Evolutionary conservation across 2,113 vertebrate species (phyloP).

Genomic region (Chrysochloris asiatica): DNA sequence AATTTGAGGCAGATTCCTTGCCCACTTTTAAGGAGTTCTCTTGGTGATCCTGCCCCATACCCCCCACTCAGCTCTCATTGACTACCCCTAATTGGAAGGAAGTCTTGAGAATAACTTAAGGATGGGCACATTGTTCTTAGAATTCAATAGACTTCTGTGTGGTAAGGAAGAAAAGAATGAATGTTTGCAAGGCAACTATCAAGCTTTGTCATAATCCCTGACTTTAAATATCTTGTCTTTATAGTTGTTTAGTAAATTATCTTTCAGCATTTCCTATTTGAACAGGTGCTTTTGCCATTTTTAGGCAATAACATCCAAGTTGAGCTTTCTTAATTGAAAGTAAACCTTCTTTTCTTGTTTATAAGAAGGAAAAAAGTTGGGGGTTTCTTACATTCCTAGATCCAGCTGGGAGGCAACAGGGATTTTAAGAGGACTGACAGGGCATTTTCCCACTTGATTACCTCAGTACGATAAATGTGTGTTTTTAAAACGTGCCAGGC

Average conservation of each 20-base stretch:
- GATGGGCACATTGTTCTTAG: neutral
- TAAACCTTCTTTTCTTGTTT: conserved; percentile 63
- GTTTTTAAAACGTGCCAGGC: conserved; percentile 79
- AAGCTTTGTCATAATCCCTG: neutral
- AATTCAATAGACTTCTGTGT: neutral
- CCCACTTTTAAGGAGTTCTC: neutral
- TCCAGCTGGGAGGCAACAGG: conserved; percentile 76
- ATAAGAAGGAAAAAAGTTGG: conserved; percentile 43
- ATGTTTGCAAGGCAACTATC: neutral
- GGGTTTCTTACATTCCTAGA: conserved; percentile 72
- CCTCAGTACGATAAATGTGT: conserved; percentile 71
- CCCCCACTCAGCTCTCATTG: neutral
- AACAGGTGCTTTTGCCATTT: conserved; percentile 65
- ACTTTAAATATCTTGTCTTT: neutral
- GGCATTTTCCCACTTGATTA: conserved; percentile 77
- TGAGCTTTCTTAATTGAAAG: conserved; percentile 67
- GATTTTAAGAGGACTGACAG: conserved; percentile 65
- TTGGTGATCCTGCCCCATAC: neutral
- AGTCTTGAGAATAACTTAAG: neutral
- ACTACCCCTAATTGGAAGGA: neutral
- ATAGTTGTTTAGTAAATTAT: conserved; percentile 22
- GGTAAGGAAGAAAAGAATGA: neutral
- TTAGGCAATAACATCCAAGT: neutral
- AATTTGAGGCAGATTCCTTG: neutral
- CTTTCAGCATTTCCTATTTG: conserved; percentile 30